Base-by-base conservation (phyloP, 2,113 vertebrate genomes). In the Pleuronectes platessa region DNA sequence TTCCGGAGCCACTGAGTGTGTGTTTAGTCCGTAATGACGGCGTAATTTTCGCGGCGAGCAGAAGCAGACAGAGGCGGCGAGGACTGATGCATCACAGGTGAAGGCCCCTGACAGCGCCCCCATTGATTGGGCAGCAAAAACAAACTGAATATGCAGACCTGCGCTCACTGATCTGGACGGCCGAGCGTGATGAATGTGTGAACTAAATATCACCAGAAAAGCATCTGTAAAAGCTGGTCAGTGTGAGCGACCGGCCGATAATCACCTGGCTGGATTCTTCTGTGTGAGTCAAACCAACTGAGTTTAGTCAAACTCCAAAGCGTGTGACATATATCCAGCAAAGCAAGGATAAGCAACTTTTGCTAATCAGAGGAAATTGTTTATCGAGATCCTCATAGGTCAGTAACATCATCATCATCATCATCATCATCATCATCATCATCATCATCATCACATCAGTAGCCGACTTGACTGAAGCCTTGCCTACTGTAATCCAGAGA, bases 151-250 rank as follows among this genome's bases (percentile, higher is more conserved):
- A 68, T 83, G 77, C 65, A 70, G 74, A 78, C 27, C 51, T 68
- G 70, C 70, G 67, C 59, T 55, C 60, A 20, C 53, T 78, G 81
- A 76, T 61, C 66, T 74, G 47, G 61, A 83, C 77, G 55, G 75
- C 64, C 60, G 73, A 69, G 62, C 20, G 7, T 76, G 81, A 85
- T 86, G 70, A 76, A 87, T 79, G 78, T 66, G 64, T 20, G 53
- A 75, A 75, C 54, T 78, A 85, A 82, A 81, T 59, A 88, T 86
- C 78, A 84, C 71, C 73, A 70, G 51, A 74, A 75, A 83, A 83
- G 71, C 81, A 83, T 83, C 79, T 69, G 78, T 58, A 70, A 51
- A 71, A 62, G 66, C 55, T 2, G 20, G 66, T 78, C 65, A 66
- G 63, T 55, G 71, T 58, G 72, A 63, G 69, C 45, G 77, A 72